These are phyloP conservation scores for Muntiacus muntjak DNA, from an alignment of 2,113 vertebrate genomes.

Conservation along the genomic window DNA sequence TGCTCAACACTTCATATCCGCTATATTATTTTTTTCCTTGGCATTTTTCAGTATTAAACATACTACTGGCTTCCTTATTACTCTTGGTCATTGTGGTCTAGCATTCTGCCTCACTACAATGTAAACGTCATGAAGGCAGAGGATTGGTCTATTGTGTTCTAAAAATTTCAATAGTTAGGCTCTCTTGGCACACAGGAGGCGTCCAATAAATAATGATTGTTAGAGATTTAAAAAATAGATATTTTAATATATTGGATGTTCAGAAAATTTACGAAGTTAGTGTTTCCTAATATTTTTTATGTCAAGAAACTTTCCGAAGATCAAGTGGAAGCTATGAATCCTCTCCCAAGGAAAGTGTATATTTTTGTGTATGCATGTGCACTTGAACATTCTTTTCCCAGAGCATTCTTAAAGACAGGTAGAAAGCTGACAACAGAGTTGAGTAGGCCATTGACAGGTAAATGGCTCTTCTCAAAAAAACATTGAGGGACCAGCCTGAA, in stretches of 20 bases:
- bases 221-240: background rate
- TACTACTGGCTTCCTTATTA: background rate
- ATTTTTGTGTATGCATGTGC: background rate
- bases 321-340: background rate
- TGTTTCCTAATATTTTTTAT: background rate
- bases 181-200: background rate
- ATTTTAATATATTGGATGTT: background rate
- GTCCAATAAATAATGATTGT: background rate
- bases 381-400: background rate
- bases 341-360: background rate
- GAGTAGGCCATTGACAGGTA: background rate
- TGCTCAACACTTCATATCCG: background rate
- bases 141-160: background rate
- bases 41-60: background rate
- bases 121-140: background rate
- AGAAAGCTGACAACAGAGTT: background rate
- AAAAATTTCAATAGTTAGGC: background rate
- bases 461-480: background rate
- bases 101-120: background rate
- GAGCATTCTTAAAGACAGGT: background rate
- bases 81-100: background rate
- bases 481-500: background rate
- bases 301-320: background rate
- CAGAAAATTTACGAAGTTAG: background rate
- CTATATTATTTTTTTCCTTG: background rate